These are phyloP conservation scores for Sturnus vulgaris DNA, from an alignment of 2,113 vertebrate species.

Conservation along the genomic window DNA sequence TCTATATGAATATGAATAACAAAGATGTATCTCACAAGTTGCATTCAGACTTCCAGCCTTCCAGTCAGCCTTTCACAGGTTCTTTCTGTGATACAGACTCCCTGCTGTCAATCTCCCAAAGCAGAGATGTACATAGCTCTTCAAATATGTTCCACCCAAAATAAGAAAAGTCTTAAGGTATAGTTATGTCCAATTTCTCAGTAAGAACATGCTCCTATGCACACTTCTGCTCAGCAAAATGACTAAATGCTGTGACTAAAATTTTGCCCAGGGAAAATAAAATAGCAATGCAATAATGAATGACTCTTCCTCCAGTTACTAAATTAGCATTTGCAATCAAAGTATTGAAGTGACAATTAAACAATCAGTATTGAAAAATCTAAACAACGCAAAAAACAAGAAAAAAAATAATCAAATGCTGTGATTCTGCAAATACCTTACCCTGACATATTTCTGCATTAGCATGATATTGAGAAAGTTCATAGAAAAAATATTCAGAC, in stretches of 20 bases:
- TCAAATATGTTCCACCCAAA: not conserved
- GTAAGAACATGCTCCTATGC: not conserved
- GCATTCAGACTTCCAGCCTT: not conserved
- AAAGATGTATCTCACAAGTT: not conserved
- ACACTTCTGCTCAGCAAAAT: not conserved
- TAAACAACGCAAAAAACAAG: not conserved
- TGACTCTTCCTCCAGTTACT: not conserved
- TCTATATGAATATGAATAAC: not conserved
- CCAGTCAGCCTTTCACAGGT: fast-evolving
- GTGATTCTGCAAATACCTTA: not conserved
- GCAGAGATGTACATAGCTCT: not conserved
- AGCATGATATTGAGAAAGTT: not conserved
- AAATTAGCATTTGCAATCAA: not conserved
- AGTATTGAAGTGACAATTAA: not conserved
- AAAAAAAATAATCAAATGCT: not conserved
- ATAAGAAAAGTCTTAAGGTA: not conserved
- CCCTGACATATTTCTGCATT: not conserved
- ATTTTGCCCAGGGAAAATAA: not conserved
- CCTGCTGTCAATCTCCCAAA: not conserved
- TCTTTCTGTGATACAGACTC: not conserved
- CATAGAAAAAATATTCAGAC: not conserved
- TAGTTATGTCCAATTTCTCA: not conserved
- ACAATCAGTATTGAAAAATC: not conserved
- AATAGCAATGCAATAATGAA: not conserved
- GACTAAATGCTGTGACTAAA: not conserved